Evolutionary conservation across 2,113 vertebrate species (phyloP).

Genomic region (Todiramphus chloris): DNA sequence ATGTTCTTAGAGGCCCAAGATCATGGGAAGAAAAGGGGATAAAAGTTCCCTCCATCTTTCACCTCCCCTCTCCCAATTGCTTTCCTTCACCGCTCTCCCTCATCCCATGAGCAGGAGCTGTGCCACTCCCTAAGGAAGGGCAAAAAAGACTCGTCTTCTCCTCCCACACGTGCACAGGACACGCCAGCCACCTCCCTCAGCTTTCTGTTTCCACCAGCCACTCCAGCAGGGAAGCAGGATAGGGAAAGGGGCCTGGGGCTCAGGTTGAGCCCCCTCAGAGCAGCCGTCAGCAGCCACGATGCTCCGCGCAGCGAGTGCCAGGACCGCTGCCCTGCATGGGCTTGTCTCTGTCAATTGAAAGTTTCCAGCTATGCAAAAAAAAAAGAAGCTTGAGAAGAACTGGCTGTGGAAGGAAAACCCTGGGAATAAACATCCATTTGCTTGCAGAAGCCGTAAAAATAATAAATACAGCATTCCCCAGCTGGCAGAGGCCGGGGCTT

Average conservation of each 20-base stretch:
- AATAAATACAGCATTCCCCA: not conserved
- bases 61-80: not conserved
- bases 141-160: not conserved
- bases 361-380: not conserved
- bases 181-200: rapidly evolving
- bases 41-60: not conserved
- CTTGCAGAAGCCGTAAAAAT: not conserved
- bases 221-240: not conserved
- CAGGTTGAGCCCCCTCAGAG: not conserved
- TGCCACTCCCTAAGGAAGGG: not conserved
- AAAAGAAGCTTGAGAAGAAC: not conserved
- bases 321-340: rapidly evolving
- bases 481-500: not conserved
- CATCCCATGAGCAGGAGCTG: not conserved
- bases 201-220: not conserved
- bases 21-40: rapidly evolving
- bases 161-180: not conserved
- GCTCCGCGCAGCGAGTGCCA: rapidly evolving
- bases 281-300: rapidly evolving
- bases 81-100: not conserved
- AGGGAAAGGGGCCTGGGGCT: not conserved
- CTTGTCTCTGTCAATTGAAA: not conserved
- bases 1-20: not conserved
- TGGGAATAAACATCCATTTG: conserved; percentile 1
- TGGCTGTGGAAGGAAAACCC: not conserved